Evolutionary conservation across 2,113 vertebrate genomes (phyloP).

Genomic region (Scalopus aquaticus): DNA sequence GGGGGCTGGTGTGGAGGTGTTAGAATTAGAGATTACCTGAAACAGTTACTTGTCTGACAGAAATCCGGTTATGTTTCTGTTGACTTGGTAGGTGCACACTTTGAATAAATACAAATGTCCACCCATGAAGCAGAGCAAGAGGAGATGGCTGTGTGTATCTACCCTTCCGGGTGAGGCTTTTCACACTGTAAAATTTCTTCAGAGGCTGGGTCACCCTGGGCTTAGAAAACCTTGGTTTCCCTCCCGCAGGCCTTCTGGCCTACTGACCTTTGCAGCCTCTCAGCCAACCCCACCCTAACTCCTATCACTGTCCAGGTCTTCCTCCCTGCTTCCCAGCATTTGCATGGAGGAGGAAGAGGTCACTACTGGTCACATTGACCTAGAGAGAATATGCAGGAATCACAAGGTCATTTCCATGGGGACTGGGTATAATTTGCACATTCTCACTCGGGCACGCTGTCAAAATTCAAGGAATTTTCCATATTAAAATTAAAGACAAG

Average conservation of each 20-base stretch:
- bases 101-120: background rate
- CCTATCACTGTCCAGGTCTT: background rate
- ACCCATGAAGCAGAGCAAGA: too few relatives aligned
- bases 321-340: background rate
- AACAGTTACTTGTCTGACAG: background rate
- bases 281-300: background rate
- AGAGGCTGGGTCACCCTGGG: background rate
- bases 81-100: background rate
- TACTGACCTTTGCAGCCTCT: background rate
- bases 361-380: background rate
- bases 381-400: constrained; percentile 13
- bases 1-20: background rate
- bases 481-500: constrained; percentile 39
- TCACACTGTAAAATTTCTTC: background rate
- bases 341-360: background rate
- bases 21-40: background rate
- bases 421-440: constrained; percentile 7
- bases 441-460: background rate
- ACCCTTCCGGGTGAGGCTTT: background rate
- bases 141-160: rapidly evolving
- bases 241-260: background rate
- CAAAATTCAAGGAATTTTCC: constrained; percentile 43
- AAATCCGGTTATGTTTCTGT: background rate
- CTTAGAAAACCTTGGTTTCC: background rate
- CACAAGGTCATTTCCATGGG: constrained; percentile 23